Base-by-base conservation (phyloP, 2,888 invertebrate species). In the Conus canariensis region DNA sequence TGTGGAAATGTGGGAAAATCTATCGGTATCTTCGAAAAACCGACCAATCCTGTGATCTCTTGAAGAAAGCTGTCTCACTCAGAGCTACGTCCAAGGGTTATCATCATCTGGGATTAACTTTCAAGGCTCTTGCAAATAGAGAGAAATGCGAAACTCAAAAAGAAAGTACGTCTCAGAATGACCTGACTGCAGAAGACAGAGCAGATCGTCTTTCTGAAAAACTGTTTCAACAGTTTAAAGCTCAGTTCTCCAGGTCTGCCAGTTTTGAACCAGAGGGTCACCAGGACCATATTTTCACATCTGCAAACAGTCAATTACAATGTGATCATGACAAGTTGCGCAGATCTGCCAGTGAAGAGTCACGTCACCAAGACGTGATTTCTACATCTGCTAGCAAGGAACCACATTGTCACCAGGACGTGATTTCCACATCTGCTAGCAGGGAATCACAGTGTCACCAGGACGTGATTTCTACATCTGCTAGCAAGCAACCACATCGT, bases 101-200 rank as follows among this genome's bases (percentile, higher is more conserved):
- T 22, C 89, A 89, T 45, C 85, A 89, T 19, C 74, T 89, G 16
- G 89, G 89, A 30, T 70, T 89, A n/a, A 85, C 85, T 8, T 89
- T 70, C 85, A 89, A 74, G 45, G 85, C 85, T 10, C 85, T 89
- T 4, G 89, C 89, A 0, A 85, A 4, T 6, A 12, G 45, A 56
- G 87, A 59, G 16, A 85, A 85, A 19, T 19, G 9, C 56, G 45
- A 83, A 58, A 1, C 56, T 22, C 7, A 5, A 16, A 22, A 0
- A 56, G 5, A 56, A 56, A 22, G 9, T 58, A 19, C 3, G 56
- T 19, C 58, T 19, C 22, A 22, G 22, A 83, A 58, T 22, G 82
- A 83, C 25, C 22, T 19, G 59, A 16, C 64, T 16, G 67, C 64
- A 19, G 8, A 16, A 2, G 30, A 25, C 16, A 67, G n/a, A 6